phyloP scores from a whole-genome alignment of 2,888 invertebrate species.

The Calameuta filiformis region DNA sequence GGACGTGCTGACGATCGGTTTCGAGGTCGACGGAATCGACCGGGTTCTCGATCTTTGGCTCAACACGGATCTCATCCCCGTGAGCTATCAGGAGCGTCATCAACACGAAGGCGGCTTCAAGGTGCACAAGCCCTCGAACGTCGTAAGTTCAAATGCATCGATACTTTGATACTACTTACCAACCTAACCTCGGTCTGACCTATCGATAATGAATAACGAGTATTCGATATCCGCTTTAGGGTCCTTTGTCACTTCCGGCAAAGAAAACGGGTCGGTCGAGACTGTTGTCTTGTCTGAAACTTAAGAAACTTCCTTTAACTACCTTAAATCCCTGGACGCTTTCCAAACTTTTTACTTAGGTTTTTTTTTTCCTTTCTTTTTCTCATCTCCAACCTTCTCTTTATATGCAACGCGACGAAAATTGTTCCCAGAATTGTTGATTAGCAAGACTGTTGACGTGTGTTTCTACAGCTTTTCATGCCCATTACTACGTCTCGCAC shows the following conservation, averaged over 20 bases:
- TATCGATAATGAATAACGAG: not conserved
- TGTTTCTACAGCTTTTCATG: not conserved
- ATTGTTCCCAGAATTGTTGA: not conserved
- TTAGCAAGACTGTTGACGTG: not conserved
- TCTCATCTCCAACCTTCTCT: not conserved
- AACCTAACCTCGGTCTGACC: not conserved
- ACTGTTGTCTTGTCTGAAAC: not conserved
- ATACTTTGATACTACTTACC: not conserved
- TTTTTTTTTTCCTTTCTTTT: not conserved
- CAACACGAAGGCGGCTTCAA: conserved; percentile 66
- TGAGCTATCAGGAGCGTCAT: conserved; percentile 71
- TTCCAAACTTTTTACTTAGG: not conserved
- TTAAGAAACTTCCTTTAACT: not conserved
- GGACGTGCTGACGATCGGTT: conserved; percentile 72
- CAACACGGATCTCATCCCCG: conserved; percentile 78
- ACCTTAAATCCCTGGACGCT: not conserved
- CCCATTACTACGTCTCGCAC: not conserved
- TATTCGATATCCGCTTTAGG: not conserved
- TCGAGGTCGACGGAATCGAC: conserved; percentile 75
- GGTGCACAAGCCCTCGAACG: conserved; percentile 63
- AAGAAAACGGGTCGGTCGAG: not conserved
- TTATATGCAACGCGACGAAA: not conserved
- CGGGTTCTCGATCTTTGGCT: conserved; percentile 77
- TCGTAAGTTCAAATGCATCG: conserved; percentile 57
- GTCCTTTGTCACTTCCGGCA: not conserved